Base-by-base conservation (phyloP, 2,888 invertebrate genomes). In the Andrena bucephala region DNA sequence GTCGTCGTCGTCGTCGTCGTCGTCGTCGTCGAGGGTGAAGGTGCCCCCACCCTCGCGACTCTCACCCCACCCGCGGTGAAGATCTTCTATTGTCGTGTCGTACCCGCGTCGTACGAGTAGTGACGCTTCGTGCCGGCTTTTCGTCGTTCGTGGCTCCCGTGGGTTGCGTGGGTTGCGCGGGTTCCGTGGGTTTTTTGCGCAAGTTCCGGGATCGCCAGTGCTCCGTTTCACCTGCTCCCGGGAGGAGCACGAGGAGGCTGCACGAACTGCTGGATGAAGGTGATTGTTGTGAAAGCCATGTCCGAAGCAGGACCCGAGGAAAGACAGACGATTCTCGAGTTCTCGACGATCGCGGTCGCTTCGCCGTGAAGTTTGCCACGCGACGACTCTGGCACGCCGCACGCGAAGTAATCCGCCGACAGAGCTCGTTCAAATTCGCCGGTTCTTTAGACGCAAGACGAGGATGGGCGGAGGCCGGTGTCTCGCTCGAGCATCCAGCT, bases 21-120 rank as follows among this genome's bases (percentile, higher is more conserved):
- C 27, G 20, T 57, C 54, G 54, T 8, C 20, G 54, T 75, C 85
- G 88, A 87, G 87, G 87, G 85, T 88, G 88, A 88, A 88, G 81
- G 79, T 73, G 81, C 73, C 77, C 81, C 82, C 81, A 48, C 65
- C 70, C 66, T 71, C 77, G 50, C 54, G 59, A 27, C 63, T 62
- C 60, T 66, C 67, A 62, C 67, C 77, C 73, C 77, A 70, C 72
- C 62, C 80, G 42, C 60, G 62, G 31, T 63, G 48, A 69, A 62
- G 77, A 76, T 75, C 73, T 65, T 60, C 85, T 81, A 86, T 86
- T 85, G 87, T 13, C 54, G 80, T 33, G 70, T 76, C 73, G 77
- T 83, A 83, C 68, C 84, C 75, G 75, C 77, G 83, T 3, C 83
- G 83, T 75, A 77, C 82, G 77, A 81, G 57, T 36, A 84, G 84